These are phyloP conservation scores for Elymnias hypermnestra DNA, from an alignment of 1,140 invertebrate genomes.

Conservation along the genomic window DNA sequence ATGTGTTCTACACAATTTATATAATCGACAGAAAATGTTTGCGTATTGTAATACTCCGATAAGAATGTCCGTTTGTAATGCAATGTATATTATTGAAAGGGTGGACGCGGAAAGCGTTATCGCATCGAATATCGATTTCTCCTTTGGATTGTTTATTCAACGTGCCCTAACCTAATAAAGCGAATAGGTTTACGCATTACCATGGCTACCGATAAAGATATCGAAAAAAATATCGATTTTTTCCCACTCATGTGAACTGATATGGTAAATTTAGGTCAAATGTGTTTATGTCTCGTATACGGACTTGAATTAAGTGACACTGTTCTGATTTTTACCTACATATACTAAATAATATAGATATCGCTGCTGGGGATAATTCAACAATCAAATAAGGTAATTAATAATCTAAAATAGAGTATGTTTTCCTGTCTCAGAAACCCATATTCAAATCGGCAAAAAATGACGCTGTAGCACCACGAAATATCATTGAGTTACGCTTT, in stretches of 20 bases:
- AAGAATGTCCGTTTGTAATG: constrained; percentile 20
- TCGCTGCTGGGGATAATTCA: too few relatives aligned
- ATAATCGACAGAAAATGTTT: constrained; percentile 18
- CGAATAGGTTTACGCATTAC: constrained; percentile 22
- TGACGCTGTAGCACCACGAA: too few relatives aligned
- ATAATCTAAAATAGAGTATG: too few relatives aligned
- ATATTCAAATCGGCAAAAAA: too few relatives aligned
- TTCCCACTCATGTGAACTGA: too few relatives aligned
- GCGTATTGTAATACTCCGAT: constrained; percentile 15
- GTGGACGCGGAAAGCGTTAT: constrained; percentile 25
- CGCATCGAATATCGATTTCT: constrained; percentile 30
- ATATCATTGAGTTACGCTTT: too few relatives aligned
- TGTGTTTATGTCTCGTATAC: too few relatives aligned
- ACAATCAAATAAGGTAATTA: too few relatives aligned
- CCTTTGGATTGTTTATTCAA: constrained; percentile 35
- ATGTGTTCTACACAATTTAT: constrained; percentile 13
- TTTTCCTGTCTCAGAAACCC: too few relatives aligned
- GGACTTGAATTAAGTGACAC: too few relatives aligned
- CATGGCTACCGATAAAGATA: constrained; percentile 24
- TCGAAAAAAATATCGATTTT: constrained; percentile 21
- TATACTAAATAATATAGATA: too few relatives aligned
- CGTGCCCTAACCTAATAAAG: constrained; percentile 18
- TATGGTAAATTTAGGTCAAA: constrained; percentile 13
- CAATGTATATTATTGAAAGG: constrained; percentile 24
- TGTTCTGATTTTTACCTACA: too few relatives aligned